Percentiles rank a stretch among this genome's conserved stretches.
Evolutionary conservation across 2,888 invertebrate species (phyloP).

Genomic region (Dynastes hyllus): DNA sequence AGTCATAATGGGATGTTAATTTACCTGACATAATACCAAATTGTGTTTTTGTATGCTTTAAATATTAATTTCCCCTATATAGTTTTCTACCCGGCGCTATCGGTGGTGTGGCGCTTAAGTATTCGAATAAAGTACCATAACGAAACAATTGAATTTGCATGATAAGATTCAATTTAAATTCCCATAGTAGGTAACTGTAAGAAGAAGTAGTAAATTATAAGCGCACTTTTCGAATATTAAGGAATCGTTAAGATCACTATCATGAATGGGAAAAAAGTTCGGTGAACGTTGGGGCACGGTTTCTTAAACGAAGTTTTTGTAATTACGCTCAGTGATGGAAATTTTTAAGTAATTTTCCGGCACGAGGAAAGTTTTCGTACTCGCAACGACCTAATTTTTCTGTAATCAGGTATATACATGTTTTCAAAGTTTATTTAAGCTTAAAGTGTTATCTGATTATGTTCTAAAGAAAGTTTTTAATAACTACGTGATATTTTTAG

Average conservation of each 20-base stretch:
- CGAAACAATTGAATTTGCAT: conserved; percentile 24
- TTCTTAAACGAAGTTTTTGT: conserved; percentile 24
- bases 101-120: too few relatives aligned
- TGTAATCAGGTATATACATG: conserved; percentile 11
- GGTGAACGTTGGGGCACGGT: neutral
- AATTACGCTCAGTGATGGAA: conserved; percentile 35
- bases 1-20: neutral
- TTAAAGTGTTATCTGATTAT: conserved; percentile 3
- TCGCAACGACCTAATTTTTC: conserved; percentile 24
- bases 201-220: neutral
- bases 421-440: neutral
- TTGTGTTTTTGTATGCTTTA: neutral
- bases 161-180: conserved; percentile 42
- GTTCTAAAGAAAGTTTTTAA: too few relatives aligned
- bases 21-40: neutral
- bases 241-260: conserved; percentile 41
- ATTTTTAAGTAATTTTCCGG: conserved; percentile 40
- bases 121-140: too few relatives aligned
- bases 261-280: conserved; percentile 15
- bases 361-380: conserved; percentile 22
- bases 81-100: too few relatives aligned
- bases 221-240: conserved; percentile 22
- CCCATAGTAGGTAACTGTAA: neutral
- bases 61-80: too few relatives aligned
- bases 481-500: too few relatives aligned